Base-by-base conservation (phyloP, 2,888 invertebrate species). In the Amphipyra berbera region DNA sequence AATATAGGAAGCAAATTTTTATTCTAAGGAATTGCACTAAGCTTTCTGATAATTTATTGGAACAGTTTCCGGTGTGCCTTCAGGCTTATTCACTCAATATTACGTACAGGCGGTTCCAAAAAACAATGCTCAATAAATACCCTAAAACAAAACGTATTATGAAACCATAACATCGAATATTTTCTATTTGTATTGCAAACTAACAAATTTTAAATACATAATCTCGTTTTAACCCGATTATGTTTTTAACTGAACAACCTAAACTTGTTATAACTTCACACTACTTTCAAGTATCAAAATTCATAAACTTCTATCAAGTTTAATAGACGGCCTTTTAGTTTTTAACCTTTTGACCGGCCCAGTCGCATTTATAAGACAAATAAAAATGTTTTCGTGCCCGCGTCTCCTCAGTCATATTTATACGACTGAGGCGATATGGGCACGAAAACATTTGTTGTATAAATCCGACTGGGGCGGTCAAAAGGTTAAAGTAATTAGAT, bases 81-180 rank as follows among this genome's bases (percentile, higher is more conserved):
- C 2, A 27, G 45, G n/a, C 9, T 12, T 47, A 40, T 44, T 38
- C 44, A 41, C 13, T 33, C 30, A 46, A 1, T 58, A 61, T 55
- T 49, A 61, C 53, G 14, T 61, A 72, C 53, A 81, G 81, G 79
- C 73, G 75, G 78, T 70, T 68, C 49, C 37, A 63, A 61, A 65
- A 14, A 61, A 63, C 64, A 64, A 61, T 47, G 13, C 50, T 62
- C 35, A 65, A 48, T 52, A 66, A 58, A 68, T 54, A 61, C 56
- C 46, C 44, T 48, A 44, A 27, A 70, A 37, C 35, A 70, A 37
- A 35, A 62, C 21, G 46, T 44, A n/a, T n/a, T n/a, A 54, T 9
- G 40, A 70, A 58, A 59, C 57, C 63, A 46, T 42, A 55, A 64
- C 68, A 62, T 53, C 15, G 1, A 55, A 55, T 27, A 53, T 49